These are phyloP conservation scores for Metaphire vulgaris DNA, from an alignment of 1,140 invertebrate species.

Conservation along the genomic window DNA sequence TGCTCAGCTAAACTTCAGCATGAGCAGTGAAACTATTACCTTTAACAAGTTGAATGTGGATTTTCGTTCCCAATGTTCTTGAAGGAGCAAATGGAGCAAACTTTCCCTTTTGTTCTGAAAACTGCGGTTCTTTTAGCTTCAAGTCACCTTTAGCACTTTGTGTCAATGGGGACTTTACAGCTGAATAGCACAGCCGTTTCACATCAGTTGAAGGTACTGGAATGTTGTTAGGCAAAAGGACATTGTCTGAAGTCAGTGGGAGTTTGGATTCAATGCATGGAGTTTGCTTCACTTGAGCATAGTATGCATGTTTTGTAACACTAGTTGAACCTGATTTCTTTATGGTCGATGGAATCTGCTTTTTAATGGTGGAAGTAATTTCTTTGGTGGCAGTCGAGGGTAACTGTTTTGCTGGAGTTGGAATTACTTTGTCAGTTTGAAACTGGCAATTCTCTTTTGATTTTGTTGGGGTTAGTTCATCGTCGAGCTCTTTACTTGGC, in stretches of 20 bases:
- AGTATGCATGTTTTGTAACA: neutral
- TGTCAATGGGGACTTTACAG: neutral
- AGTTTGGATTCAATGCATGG: neutral
- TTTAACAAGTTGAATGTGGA: constrained; percentile 17
- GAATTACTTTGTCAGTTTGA: too few relatives aligned
- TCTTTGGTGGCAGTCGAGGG: neutral
- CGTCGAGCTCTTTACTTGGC: constrained; percentile 6
- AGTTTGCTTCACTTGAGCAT: neutral
- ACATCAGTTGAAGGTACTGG: neutral
- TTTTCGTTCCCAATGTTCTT: constrained; percentile 13
- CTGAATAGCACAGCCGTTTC: neutral
- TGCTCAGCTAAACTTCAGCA: too few relatives aligned
- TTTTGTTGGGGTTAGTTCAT: neutral
- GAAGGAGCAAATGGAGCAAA: neutral
- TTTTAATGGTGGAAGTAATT: neutral
- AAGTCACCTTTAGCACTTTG: neutral
- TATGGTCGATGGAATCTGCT: neutral
- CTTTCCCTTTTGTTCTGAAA: neutral
- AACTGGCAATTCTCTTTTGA: neutral
- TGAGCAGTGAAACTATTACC: too few relatives aligned
- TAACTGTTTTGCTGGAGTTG: neutral
- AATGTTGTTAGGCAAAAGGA: neutral
- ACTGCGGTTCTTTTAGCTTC: neutral
- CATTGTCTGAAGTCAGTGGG: neutral
- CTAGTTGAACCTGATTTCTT: neutral